Percentiles rank a stretch among this genome's conserved stretches.
Conservation (phyloP, 1,140 invertebrate species). For the Megathymus violae region DNA sequence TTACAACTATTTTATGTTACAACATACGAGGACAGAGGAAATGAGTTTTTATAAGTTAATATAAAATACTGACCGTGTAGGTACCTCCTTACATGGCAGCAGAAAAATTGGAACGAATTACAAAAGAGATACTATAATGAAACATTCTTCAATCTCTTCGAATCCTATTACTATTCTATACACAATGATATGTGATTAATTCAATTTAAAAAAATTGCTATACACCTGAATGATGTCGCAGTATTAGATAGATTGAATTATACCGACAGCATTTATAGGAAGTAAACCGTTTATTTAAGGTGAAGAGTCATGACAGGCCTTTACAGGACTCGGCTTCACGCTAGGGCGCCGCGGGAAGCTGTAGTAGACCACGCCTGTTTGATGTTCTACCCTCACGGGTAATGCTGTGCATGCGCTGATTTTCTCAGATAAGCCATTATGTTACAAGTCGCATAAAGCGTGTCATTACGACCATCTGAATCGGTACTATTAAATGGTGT, state of each 20-base stretch:
- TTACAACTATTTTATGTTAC: too few relatives aligned
- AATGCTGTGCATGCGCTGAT: neutral
- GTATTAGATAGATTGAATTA: conserved; percentile 17
- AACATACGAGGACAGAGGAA: too few relatives aligned
- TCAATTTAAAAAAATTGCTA: conserved; percentile 5
- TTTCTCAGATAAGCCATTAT: neutral
- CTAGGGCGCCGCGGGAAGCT: conserved; percentile 1
- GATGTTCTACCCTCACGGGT: conserved; percentile 6
- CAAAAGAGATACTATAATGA: too few relatives aligned
- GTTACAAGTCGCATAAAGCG: neutral
- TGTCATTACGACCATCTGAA: neutral
- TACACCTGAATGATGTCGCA: conserved; percentile 13
- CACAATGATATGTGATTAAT: neutral
- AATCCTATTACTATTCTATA: neutral
- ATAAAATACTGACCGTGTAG: too few relatives aligned
- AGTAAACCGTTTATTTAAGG: conserved; percentile 25
- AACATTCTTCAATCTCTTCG: neutral
- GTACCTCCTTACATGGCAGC: too few relatives aligned
- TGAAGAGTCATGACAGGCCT: conserved; percentile 23
- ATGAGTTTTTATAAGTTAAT: too few relatives aligned
- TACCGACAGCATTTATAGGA: conserved; percentile 17
- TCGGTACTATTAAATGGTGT: neutral
- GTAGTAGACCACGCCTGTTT: conserved; percentile 21
- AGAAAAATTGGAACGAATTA: too few relatives aligned
- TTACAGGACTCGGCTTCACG: conserved; percentile 4